Evolutionary conservation across 2,888 invertebrate genomes (phyloP), one percentile per base, ranked within the genome.

Genomic region (Morpho deidamia): DNA sequence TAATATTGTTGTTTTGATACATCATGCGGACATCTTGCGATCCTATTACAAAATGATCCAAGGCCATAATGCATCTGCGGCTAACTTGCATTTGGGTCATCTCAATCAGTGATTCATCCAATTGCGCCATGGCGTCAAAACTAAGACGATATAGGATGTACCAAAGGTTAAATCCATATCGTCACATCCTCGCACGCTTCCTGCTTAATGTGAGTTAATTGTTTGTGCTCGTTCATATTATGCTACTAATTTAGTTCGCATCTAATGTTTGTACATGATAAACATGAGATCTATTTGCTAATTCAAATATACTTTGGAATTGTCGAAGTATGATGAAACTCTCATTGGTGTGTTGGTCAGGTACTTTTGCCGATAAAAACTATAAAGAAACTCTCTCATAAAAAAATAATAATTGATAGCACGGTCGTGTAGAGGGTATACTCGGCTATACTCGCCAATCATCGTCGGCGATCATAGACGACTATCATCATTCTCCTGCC

Each of bases 121-220:
- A 46, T 58, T 58, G 49, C 49, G 49, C 52, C 55, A 58, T 58
- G 58, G 58, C 52, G 55, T 58, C 55, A 50, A 74, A 73, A 76
- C 77, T 76, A 86, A 86, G 84, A 86, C 75, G 77, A 64, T 72
- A 64, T 81, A 79, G 87, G 87, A 87, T 83, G 82, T 80, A 78
- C 59, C 76, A 82, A 78, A 88, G 87, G 87, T 88, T 88, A 87
- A 88, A 87, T 83, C 85, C 65, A 87, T 86, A 84, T 79, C 76
- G 75, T 72, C 78, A 83, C 78, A 85, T 87, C 87, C 87, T 86
- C 80, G 79, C 78, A 62, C 68, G 74, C 75, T 87, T 87, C 87
- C 87, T 85, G 78, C 71, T 86, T 86, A 84, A 79, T 60, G 58
- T 48, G 72, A 66, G 79, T 76, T 86, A 86, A 86, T 87, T 83